Conservation (phyloP, 2,888 invertebrate species). For the Hoplodrina ambigua region DNA sequence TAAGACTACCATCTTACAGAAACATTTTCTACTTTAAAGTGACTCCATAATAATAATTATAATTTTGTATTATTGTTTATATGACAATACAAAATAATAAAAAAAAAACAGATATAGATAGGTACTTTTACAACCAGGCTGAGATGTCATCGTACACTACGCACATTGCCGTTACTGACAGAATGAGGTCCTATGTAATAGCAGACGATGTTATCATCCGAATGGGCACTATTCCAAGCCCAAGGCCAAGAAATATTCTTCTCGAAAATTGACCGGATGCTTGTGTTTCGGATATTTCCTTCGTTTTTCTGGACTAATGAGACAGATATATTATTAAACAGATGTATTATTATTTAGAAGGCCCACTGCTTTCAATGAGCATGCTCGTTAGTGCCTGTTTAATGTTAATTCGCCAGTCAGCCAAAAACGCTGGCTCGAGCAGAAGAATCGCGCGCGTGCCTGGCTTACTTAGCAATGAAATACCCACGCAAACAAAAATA, state of each 20-base stretch:
- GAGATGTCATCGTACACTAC: neutral
- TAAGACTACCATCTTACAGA: too few species aligned
- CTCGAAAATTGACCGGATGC: conserved; percentile 19
- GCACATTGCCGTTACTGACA: conserved; percentile 2
- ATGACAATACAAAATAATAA: too few species aligned
- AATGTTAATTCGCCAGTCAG: conserved; percentile 3
- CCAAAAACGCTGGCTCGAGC: neutral
- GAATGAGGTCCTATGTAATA: conserved; percentile 15
- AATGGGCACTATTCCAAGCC: conserved; percentile 21
- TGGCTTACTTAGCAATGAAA: neutral
- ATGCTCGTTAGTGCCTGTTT: conserved; percentile 8
- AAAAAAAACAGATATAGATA: too few species aligned
- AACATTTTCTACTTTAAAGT: too few species aligned
- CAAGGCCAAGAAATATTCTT: neutral
- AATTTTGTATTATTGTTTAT: too few species aligned
- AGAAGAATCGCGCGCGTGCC: neutral
- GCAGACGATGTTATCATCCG: conserved; percentile 11
- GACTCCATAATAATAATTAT: too few species aligned
- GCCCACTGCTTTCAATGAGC: neutral
- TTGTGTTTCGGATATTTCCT: conserved; percentile 11
- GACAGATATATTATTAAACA: conserved; percentile 2
- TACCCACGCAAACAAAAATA: neutral
- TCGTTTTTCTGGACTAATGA: neutral
- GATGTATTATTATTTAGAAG: conserved; percentile 8
- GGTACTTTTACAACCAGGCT: too few species aligned